phyloP scores from a whole-genome alignment of 2,888 invertebrate species.

The Andrena minutula region DNA sequence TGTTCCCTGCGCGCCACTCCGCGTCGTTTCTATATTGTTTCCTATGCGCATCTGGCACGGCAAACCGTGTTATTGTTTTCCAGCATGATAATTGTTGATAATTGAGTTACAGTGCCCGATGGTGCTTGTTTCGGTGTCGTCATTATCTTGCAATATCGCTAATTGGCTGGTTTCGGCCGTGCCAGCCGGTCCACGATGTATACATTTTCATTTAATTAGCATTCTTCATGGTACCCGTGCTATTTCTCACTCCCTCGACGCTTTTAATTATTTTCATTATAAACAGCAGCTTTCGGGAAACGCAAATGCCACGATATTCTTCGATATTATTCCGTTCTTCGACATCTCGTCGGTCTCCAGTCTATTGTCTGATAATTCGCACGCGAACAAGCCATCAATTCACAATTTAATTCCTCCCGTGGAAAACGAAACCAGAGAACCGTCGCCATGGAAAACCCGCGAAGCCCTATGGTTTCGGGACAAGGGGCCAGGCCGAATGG shows the following conservation, averaged over 20 bases:
- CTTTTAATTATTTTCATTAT: background rate
- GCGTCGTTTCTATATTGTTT: background rate
- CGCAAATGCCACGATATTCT: background rate
- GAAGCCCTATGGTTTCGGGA: background rate
- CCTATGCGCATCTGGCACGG: background rate
- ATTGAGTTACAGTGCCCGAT: slow-evolving; percentile 26
- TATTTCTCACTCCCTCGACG: background rate
- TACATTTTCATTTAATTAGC: slow-evolving; percentile 35
- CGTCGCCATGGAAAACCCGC: background rate
- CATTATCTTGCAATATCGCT: slow-evolving; percentile 26
- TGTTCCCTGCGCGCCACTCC: background rate
- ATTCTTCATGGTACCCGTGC: background rate
- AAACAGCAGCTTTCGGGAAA: background rate
- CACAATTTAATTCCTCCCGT: background rate
- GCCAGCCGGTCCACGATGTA: slow-evolving; percentile 4
- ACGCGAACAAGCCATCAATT: background rate
- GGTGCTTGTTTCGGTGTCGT: slow-evolving; percentile 14
- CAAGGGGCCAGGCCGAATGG: background rate
- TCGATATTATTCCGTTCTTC: background rate
- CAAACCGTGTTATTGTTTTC: slow-evolving; percentile 21
- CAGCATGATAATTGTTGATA: slow-evolving; percentile 21
- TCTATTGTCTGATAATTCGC: background rate
- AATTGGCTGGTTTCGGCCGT: slow-evolving; percentile 28
- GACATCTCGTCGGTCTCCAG: background rate
- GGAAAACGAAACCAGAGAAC: background rate